These are phyloP conservation scores for Mus caroli DNA, from an alignment of 2,797 vertebrate species.

Conservation along the genomic window DNA sequence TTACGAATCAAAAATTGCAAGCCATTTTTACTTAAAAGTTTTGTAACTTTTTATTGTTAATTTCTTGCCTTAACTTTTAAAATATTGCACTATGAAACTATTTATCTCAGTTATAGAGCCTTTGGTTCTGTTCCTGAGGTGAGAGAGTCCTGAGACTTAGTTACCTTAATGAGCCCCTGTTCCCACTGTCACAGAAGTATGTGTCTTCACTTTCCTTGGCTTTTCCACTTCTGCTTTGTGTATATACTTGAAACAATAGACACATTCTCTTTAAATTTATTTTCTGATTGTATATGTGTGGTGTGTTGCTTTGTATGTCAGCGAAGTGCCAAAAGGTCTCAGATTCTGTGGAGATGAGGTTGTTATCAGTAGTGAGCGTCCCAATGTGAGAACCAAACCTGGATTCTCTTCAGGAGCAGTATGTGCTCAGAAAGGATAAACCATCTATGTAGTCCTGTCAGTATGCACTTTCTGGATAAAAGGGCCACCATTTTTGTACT, in stretches of 20 bases:
- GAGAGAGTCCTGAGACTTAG: fast-evolving
- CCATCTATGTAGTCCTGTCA: neutral
- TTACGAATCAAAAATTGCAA: neutral
- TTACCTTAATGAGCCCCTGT: neutral
- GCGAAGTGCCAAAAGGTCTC: too few species aligned
- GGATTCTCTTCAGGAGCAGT: neutral
- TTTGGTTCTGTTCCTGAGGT: neutral
- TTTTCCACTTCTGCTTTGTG: neutral
- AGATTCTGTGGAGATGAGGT: neutral
- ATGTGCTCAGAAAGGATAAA: neutral
- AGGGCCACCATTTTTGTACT: neutral
- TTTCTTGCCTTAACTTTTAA: constrained; percentile 1
- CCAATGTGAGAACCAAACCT: neutral
- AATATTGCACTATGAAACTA: neutral
- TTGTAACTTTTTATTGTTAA: neutral
- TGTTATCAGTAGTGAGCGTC: neutral
- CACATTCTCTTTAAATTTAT: neutral
- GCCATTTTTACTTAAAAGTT: neutral
- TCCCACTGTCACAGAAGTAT: neutral
- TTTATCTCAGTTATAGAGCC: neutral
- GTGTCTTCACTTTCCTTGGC: fast-evolving
- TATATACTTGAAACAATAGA: neutral
- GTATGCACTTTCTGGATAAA: neutral
- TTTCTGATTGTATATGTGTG: neutral
- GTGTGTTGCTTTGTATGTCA: neutral